Base-by-base conservation (phyloP, 2,113 vertebrate genomes). In the Pseudorasbora parva region DNA sequence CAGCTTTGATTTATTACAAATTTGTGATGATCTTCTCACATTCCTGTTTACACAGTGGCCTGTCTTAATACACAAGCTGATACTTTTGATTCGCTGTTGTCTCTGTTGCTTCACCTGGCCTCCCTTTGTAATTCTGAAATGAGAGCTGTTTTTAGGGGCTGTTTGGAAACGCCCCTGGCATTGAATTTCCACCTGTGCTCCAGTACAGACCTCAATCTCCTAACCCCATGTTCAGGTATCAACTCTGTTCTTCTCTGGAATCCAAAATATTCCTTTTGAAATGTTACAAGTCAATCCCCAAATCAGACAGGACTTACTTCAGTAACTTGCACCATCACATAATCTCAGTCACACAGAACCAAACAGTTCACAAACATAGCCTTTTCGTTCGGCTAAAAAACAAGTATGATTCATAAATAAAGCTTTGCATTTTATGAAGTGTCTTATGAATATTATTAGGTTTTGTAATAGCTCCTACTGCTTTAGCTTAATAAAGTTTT, bases 151-250 rank as follows among this genome's bases (percentile, higher is more conserved):
- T 60, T 59, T 4, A 5, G 68, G 49, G 73, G 17, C 2, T 33
- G 15, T 75, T 75, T 15, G 73, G 84, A 47, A 85, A 75, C 59
- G 71, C 78, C 78, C 33, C 23, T 75, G 47, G 78, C 57, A 68
- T 62, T 81, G 30, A 75, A 47, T 81, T 85, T 60, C 59, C 78
- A 85, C 84, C 84, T 76, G 78, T 37, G 71, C 59, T 75, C n/a
- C 37, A 45, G 68, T 64, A 60, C 23, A 17, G 43, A 47, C 69
- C 23, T 51, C 23, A 19, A 75, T 54, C 43, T 41, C 15, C 51
- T n/a, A 43, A 54, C 57, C 57, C 33, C 15, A 12, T 7, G 27
- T 19, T 33, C 9, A 12, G 37, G 51, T 57, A 57, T 76, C 37
- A 14, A 57, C 72, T 33, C 49, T 14, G 33, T 59, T 12, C 11